Conservation (phyloP, 2,797 vertebrate genomes). For the Passerculus sandwichensis region DNA sequence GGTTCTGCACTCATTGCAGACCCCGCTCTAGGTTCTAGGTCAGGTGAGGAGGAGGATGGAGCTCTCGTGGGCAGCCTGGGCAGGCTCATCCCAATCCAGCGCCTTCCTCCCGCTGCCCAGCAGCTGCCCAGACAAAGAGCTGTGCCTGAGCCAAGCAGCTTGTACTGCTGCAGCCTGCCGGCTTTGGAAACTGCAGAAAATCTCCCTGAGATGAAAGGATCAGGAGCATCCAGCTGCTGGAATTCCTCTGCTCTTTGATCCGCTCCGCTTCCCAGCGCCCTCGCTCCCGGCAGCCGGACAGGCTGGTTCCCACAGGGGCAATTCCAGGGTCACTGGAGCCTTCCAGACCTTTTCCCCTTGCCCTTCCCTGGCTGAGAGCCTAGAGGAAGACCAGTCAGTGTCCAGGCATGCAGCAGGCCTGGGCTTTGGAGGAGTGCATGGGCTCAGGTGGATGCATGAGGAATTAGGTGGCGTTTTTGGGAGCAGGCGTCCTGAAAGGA, state of each 20-base stretch:
- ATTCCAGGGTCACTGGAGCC: neutral
- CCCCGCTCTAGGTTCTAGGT: accelerated
- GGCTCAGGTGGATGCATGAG: neutral
- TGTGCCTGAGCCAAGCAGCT: neutral
- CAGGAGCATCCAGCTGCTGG: neutral
- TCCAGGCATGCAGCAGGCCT: neutral
- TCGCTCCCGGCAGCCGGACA: neutral
- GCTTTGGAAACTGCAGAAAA: neutral
- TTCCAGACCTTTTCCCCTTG: neutral
- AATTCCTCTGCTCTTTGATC: neutral
- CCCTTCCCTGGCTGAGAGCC: neutral
- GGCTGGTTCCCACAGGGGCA: neutral
- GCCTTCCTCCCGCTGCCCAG: neutral
- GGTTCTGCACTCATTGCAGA: neutral
- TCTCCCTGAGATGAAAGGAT: neutral
- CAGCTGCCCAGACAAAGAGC: neutral
- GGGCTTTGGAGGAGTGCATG: neutral
- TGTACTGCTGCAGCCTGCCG: neutral
- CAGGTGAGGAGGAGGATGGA: neutral
- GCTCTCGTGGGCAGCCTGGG: neutral
- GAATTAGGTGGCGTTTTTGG: neutral
- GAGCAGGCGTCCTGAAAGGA: neutral
- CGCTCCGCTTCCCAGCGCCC: accelerated
- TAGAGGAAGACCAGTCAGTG: neutral
- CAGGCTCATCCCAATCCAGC: neutral